Conservation (phyloP, 2,888 invertebrate genomes). For the Crematogaster levior region DNA sequence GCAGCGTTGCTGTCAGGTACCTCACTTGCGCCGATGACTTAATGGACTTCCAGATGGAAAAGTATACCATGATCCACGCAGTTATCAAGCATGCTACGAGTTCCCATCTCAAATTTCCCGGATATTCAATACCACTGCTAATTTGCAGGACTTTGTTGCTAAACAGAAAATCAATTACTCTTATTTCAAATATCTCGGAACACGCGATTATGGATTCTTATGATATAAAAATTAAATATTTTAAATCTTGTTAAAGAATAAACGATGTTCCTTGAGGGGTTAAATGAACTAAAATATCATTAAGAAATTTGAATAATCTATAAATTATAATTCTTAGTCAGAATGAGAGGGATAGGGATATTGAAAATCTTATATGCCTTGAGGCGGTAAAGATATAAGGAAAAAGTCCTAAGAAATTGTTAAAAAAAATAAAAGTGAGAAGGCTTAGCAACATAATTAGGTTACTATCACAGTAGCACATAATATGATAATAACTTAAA, state of each 20-base stretch:
- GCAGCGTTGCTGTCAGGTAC: constrained; percentile 97
- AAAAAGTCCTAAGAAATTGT: too few species aligned
- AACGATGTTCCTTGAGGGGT: too few species aligned
- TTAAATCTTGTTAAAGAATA: not conserved
- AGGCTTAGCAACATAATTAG: too few species aligned
- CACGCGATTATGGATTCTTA: not conserved
- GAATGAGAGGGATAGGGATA: too few species aligned
- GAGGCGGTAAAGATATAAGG: too few species aligned
- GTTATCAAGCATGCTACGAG: constrained; percentile 95
- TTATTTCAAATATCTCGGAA: not conserved
- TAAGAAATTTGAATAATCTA: too few species aligned
- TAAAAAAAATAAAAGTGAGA: too few species aligned
- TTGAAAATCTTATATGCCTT: too few species aligned
- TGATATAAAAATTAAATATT: not conserved
- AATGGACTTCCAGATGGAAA: constrained; percentile 98
- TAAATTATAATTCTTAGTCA: too few species aligned
- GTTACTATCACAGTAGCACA: too few species aligned
- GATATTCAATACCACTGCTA: constrained; percentile 93
- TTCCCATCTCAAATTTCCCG: constrained; percentile 94
- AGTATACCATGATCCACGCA: constrained; percentile 98
- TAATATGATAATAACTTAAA: not conserved
- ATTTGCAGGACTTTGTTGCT: constrained; percentile 95
- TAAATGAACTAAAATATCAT: too few species aligned
- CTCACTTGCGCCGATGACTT: constrained; percentile 96
- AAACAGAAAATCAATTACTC: constrained; percentile 21